Evolutionary conservation across 1,140 invertebrate genomes (phyloP).

Genomic region (Xylocopa sonorina): DNA sequence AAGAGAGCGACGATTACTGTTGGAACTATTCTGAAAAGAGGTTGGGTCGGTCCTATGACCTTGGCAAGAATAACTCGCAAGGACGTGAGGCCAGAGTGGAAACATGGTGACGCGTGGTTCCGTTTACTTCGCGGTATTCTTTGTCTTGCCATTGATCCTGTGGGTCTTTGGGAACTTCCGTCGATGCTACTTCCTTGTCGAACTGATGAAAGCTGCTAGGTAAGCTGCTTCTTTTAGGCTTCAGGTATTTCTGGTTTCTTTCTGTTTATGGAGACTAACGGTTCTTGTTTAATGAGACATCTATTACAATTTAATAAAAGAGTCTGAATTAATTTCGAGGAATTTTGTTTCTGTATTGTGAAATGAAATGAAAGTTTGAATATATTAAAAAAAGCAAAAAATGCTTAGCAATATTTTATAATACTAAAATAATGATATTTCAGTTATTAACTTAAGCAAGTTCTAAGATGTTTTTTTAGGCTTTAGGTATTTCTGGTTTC

Average conservation of each 20-base stretch:
- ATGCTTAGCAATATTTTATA: too few species aligned
- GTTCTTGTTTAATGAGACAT: too few species aligned
- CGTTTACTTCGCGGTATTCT: slow-evolving; percentile 58
- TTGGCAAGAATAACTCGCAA: slow-evolving; percentile 63
- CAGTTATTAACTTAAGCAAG: too few species aligned
- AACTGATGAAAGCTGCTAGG: slow-evolving; percentile 52
- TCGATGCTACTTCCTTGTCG: slow-evolving; percentile 41
- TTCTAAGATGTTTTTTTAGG: too few species aligned
- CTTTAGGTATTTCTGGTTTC: background rate
- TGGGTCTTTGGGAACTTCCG: slow-evolving; percentile 55
- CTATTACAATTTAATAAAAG: too few species aligned
- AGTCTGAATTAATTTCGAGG: too few species aligned
- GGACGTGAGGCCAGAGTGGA: slow-evolving; percentile 23
- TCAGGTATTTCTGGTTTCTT: background rate
- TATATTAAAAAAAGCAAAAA: too few species aligned
- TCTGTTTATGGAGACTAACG: background rate
- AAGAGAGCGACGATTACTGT: too few species aligned
- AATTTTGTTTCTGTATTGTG: background rate
- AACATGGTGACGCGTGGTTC: slow-evolving; percentile 59
- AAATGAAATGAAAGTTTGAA: too few species aligned
- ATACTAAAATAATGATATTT: too few species aligned
- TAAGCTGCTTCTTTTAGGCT: slow-evolving; percentile 28
- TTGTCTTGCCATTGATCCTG: slow-evolving; percentile 61
- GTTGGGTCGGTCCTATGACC: slow-evolving; percentile 39
- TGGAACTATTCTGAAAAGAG: background rate